Evolutionary conservation across 1,140 invertebrate genomes (phyloP).

Genomic region (Leptestheria dahalacensis): DNA sequence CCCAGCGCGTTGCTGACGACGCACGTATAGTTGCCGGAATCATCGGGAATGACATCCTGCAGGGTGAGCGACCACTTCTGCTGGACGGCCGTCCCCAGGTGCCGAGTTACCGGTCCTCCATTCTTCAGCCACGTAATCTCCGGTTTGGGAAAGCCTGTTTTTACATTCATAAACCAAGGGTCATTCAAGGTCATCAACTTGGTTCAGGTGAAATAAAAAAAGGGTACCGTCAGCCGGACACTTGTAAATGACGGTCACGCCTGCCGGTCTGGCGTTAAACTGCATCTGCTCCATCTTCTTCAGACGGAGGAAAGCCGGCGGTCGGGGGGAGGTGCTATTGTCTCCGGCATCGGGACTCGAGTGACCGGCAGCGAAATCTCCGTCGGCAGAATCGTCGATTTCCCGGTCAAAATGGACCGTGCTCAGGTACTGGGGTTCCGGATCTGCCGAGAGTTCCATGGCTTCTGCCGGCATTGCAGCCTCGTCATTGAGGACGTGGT

Average conservation of each 20-base stretch:
- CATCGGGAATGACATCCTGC: slow-evolving; percentile 55
- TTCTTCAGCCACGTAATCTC: slow-evolving; percentile 67
- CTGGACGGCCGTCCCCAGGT: slow-evolving; percentile 39
- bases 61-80: slow-evolving; percentile 50
- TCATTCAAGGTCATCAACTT: neutral
- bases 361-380: neutral
- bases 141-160: slow-evolving; percentile 53
- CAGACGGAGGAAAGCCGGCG: slow-evolving; percentile 33
- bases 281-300: slow-evolving; percentile 32
- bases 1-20: slow-evolving; percentile 59
- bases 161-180: neutral
- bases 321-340: slow-evolving; percentile 1
- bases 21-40: slow-evolving; percentile 74
- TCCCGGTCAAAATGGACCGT: neutral
- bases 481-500: slow-evolving; percentile 3
- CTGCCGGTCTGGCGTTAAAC: slow-evolving; percentile 44
- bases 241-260: slow-evolving; percentile 43
- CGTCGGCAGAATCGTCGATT: slow-evolving; percentile 4
- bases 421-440: neutral
- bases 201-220: neutral
- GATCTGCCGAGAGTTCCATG: neutral
- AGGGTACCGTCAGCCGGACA: slow-evolving; percentile 40
- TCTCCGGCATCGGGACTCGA: neutral
- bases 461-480: neutral
- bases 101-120: slow-evolving; percentile 38